Base-by-base conservation (phyloP, 2,797 vertebrate species). In the Acanthurus tractus region DNA sequence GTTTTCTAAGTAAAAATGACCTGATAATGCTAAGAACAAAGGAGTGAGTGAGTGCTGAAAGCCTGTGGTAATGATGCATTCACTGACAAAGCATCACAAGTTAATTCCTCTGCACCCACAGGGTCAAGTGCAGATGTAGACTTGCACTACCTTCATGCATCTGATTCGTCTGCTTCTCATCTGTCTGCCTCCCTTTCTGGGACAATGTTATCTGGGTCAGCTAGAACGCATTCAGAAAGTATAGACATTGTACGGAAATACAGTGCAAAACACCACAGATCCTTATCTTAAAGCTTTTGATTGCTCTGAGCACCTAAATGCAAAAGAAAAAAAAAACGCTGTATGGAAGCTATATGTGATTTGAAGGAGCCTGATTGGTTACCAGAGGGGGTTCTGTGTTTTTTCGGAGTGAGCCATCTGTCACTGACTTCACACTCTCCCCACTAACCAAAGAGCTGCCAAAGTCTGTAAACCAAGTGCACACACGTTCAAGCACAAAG, bases 401-500 rank as follows among this genome's bases (percentile, higher is more conserved):
- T 89, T 89, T 82, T 86, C 81, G 81, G 70, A 63, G 53, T 63
- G 76, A 87, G 91, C 93, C 93, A 94, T 94, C 93, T 94, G 93
- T 92, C 87, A 74, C 68, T 5, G 89, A 89, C 70, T 94, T 94
- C 88, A 92, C 93, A 92, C 90, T 82, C 89, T 91, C 89, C 67
- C 73, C 78, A 76, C 82, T 79, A 78, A 78, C 70, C 79, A 36
- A 45, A 65, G 64, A 76, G 85, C 81, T 89, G 90, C 92, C 89
- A 92, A 85, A 70, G 63, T 81, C 79, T 86, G 68, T 38, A 76
- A 84, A 82, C 49, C 77, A 63, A 69, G 58, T 79, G 29, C 81
- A 82, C 73, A 82, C 85, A 70, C 78, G 46, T 23, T 57, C 58
- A 79, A 74, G 82, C 38, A 40, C 64, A 77, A 73, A 85, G 53